A percentile compares a stretch with the other conserved stretches of the same genome.
phyloP scores from a whole-genome alignment of 1,140 invertebrate genomes.

The Camponotus vicinus region DNA sequence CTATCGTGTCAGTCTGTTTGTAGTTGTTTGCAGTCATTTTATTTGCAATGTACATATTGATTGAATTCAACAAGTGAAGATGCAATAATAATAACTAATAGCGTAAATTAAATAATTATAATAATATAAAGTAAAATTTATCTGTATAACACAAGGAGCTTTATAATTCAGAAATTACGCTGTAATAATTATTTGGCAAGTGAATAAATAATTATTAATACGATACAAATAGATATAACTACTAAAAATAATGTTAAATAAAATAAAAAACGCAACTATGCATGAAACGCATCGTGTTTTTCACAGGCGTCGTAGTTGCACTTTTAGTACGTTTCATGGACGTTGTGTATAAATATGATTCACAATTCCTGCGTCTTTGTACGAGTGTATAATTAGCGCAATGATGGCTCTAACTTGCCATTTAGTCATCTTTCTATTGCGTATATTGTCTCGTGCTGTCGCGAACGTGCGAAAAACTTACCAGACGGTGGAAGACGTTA shows the following conservation, averaged over 20 bases:
- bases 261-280: background rate
- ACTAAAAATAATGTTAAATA: background rate
- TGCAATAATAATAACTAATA: slow-evolving; percentile 1
- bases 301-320: too few relatives aligned
- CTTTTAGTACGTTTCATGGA: background rate
- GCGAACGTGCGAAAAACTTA: slow-evolving; percentile 19
- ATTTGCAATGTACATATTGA: background rate
- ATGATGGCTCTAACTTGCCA: background rate
- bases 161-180: background rate
- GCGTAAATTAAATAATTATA: background rate
- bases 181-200: background rate
- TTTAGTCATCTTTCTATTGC: slow-evolving; percentile 7
- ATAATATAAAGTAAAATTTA: background rate
- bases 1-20: background rate
- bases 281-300: background rate
- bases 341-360: background rate
- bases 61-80: background rate
- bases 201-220: background rate
- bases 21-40: background rate
- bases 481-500: background rate
- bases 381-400: slow-evolving; percentile 35
- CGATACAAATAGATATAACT: background rate
- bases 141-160: background rate
- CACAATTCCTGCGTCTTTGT: slow-evolving; percentile 22
- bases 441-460: background rate